A percentile compares a stretch with the other conserved stretches of the same genome.
These are phyloP conservation scores for Graphium colonna DNA, from an alignment of 2,888 invertebrate species.

Conservation along the genomic window DNA sequence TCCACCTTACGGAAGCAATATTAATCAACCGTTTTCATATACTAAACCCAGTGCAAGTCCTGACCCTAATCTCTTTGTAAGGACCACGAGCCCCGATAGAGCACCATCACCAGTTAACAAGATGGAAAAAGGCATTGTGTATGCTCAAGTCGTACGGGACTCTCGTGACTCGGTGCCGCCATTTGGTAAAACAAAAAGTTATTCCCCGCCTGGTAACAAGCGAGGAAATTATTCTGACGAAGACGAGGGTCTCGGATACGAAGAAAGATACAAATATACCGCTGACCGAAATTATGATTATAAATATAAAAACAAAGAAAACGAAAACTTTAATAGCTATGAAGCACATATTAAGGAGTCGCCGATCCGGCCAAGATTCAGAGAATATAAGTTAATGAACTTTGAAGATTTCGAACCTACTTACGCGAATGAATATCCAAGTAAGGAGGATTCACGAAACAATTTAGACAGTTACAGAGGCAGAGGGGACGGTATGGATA, in stretches of 20 bases:
- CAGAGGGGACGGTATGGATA: slow-evolving; percentile 84
- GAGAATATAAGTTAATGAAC: slow-evolving; percentile 77
- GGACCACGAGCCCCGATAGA: slow-evolving; percentile 71
- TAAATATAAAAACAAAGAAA: slow-evolving; percentile 71
- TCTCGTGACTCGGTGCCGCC: slow-evolving; percentile 49
- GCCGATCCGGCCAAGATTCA: slow-evolving; percentile 82
- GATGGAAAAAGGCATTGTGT: slow-evolving; percentile 83
- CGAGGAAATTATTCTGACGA: slow-evolving; percentile 84
- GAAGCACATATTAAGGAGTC: slow-evolving; percentile 75
- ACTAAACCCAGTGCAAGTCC: slow-evolving; percentile 81
- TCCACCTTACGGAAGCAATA: slow-evolving; percentile 82
- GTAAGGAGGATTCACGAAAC: slow-evolving; percentile 49
- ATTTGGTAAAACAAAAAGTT: slow-evolving; percentile 66
- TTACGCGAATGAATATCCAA: slow-evolving; percentile 64
- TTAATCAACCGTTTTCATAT: slow-evolving; percentile 91
- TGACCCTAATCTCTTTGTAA: slow-evolving; percentile 65
- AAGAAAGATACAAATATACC: slow-evolving; percentile 74
- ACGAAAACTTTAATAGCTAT: slow-evolving; percentile 61
- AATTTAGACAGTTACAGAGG: slow-evolving; percentile 76
- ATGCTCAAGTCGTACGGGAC: slow-evolving; percentile 86
- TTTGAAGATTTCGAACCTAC: slow-evolving; percentile 75
- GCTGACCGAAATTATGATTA: slow-evolving; percentile 60
- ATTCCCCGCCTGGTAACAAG: slow-evolving; percentile 68
- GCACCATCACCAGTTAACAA: slow-evolving; percentile 66
- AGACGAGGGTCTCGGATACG: slow-evolving; percentile 89